phyloP scores from a whole-genome alignment of 2,797 vertebrate genomes.

The Pipistrellus pygmaeus region DNA sequence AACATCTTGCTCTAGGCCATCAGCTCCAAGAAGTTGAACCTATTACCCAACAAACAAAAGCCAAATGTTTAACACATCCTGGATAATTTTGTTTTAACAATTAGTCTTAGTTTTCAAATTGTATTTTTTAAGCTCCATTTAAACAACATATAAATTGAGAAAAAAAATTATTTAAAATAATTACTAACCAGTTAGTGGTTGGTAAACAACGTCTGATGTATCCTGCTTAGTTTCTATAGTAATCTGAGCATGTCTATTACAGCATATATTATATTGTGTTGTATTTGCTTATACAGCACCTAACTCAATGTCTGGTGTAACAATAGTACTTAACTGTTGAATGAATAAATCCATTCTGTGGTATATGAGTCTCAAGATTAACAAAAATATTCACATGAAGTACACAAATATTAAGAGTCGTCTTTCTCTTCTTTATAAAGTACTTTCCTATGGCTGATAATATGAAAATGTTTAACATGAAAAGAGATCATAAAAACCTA shows the following conservation, averaged over 20 bases:
- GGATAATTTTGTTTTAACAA: slow-evolving; percentile 33
- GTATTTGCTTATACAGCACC: background rate
- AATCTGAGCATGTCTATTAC: slow-evolving; percentile 45
- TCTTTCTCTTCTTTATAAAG: slow-evolving; percentile 26
- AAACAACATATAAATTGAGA: slow-evolving; percentile 14
- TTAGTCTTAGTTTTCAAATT: slow-evolving; percentile 53
- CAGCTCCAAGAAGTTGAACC: slow-evolving; percentile 90
- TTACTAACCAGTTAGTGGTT: slow-evolving; percentile 41
- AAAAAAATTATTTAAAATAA: background rate
- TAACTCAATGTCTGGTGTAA: slow-evolving; percentile 38
- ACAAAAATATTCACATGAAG: slow-evolving; percentile 25
- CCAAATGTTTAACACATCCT: slow-evolving; percentile 35
- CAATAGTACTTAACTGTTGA: background rate
- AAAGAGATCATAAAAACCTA: slow-evolving; percentile 51
- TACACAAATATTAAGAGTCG: background rate
- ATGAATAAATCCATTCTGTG: slow-evolving; percentile 10
- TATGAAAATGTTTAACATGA: slow-evolving; percentile 28
- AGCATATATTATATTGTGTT: slow-evolving; percentile 57
- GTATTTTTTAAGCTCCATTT: slow-evolving; percentile 19
- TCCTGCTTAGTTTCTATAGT: slow-evolving; percentile 61
- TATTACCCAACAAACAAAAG: slow-evolving; percentile 80
- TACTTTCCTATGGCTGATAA: slow-evolving; percentile 34
- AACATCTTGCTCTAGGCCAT: slow-evolving; percentile 90
- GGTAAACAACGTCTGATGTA: slow-evolving; percentile 45
- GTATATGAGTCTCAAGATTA: slow-evolving; percentile 17